Conservation (phyloP, 2,888 invertebrate species). For the Patella caerulea region DNA sequence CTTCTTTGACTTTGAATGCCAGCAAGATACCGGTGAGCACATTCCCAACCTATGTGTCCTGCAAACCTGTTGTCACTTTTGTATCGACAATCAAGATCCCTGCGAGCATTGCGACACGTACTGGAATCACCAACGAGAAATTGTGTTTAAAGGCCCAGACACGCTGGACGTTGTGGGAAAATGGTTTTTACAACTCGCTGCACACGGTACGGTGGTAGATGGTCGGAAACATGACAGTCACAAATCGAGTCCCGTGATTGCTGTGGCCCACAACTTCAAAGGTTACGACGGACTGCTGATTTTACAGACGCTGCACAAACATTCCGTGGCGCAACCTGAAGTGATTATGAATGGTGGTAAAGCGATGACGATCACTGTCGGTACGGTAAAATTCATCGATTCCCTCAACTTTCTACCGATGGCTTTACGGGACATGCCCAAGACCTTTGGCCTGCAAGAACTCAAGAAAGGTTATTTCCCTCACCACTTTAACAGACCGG, state of each 20-base stretch:
- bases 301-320: neutral
- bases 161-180: neutral
- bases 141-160: no score
- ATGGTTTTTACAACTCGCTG: neutral
- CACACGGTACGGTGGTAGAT: neutral
- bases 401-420: neutral
- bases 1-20: conserved; percentile 2
- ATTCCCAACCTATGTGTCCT: neutral
- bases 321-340: neutral
- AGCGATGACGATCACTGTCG: neutral
- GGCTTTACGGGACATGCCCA: no score
- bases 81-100: neutral
- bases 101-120: neutral
- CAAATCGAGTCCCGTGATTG: neutral
- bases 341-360: neutral
- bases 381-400: neutral
- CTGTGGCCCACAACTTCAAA: neutral
- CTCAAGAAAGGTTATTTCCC: no score
- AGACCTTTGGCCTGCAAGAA: no score
- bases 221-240: neutral
- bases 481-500: no score
- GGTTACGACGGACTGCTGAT: neutral
- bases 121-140: neutral
- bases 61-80: neutral
- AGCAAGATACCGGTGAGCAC: neutral